Evolutionary conservation across 2,888 invertebrate genomes (phyloP).

Genomic region (Xanthia icteritia): DNA sequence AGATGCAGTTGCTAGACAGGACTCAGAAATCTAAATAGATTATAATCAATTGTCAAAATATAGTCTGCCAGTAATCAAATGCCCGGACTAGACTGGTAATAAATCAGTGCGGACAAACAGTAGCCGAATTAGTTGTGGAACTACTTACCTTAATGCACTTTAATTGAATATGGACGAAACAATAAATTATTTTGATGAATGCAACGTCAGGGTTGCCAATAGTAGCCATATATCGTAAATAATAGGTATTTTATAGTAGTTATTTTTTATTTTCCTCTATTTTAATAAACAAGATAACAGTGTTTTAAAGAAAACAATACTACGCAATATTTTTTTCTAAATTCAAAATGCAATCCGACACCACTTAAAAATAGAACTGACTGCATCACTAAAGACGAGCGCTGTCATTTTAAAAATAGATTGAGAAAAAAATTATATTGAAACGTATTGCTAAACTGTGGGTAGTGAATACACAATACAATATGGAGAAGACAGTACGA

Average conservation of each 20-base stretch:
- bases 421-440: constrained; percentile 15
- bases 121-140: constrained; percentile 56
- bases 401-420: constrained; percentile 30
- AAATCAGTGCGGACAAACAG: constrained; percentile 54
- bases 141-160: constrained; percentile 40
- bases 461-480: not conserved
- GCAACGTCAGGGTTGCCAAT: constrained; percentile 28
- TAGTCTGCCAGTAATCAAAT: constrained; percentile 37
- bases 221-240: not conserved
- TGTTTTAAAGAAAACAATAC: not conserved
- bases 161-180: constrained; percentile 52
- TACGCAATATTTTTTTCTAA: constrained; percentile 4
- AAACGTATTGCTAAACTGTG: not conserved
- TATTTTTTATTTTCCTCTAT: not conserved
- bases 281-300: not conserved
- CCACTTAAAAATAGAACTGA: constrained; percentile 36
- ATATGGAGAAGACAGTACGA: not conserved
- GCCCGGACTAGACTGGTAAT: constrained; percentile 34
- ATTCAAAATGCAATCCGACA: constrained; percentile 40
- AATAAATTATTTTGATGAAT: constrained; percentile 56
- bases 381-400: constrained; percentile 29
- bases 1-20: constrained; percentile 14
- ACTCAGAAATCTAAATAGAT: constrained; percentile 34
- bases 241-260: not conserved
- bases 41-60: constrained; percentile 43